Percentiles rank a stretch among this genome's conserved stretches.
phyloP scores from a whole-genome alignment of 1,140 invertebrate species.

The Steinernema feltiae region DNA sequence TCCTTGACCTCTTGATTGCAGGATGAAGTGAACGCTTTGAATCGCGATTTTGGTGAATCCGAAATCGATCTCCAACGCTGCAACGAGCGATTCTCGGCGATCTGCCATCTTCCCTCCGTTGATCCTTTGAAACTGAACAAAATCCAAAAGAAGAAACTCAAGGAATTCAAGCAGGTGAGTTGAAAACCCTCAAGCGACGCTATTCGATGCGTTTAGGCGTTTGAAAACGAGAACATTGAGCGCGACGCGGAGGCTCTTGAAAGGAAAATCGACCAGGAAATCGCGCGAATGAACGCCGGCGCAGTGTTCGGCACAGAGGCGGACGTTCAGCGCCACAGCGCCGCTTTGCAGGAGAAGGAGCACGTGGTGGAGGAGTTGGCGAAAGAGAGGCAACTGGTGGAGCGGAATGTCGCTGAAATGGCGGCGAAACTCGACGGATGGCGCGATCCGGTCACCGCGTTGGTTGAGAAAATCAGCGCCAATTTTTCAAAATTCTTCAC shows the following conservation, averaged over 20 bases:
- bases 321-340: neutral
- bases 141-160: neutral
- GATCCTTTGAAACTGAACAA: neutral
- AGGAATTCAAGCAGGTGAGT: neutral
- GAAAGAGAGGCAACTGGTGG: conserved; percentile 59
- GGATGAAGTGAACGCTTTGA: neutral
- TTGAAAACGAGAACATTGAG: conserved; percentile 16
- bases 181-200: too few relatives aligned
- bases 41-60: neutral
- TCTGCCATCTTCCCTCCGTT: neutral
- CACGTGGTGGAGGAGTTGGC: neutral
- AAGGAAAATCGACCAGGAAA: neutral
- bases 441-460: conserved; percentile 65
- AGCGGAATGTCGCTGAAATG: conserved; percentile 61
- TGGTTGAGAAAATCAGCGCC: conserved; percentile 68
- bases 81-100: neutral
- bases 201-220: too few relatives aligned
- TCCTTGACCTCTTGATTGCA: too few relatives aligned
- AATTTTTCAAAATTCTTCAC: conserved; percentile 72
- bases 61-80: neutral
- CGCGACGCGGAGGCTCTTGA: conserved; percentile 26
- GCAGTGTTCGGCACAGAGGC: conserved; percentile 20
- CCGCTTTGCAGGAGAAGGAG: too few relatives aligned
- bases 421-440: conserved; percentile 63
- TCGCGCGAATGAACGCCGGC: conserved; percentile 7